A percentile compares a stretch with the other conserved stretches of the same genome.
phyloP scores from a whole-genome alignment of 2,888 invertebrate species.

The Drosophila nr. perissopoda region DNA sequence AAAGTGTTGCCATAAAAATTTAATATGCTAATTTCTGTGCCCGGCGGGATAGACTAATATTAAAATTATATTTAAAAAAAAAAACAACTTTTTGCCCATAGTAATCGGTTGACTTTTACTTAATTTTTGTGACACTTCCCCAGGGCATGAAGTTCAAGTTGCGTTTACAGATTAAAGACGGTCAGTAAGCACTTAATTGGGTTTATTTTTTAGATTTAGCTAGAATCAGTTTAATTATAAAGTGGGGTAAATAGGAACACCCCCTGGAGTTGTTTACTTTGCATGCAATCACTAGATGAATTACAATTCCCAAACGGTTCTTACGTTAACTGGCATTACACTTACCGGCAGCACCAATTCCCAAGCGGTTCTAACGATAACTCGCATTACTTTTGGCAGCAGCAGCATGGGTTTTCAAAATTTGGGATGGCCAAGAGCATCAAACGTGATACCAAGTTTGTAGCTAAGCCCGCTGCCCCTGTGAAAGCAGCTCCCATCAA shows the following conservation, averaged over 20 bases:
- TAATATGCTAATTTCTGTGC: neutral
- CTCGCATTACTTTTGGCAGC: neutral
- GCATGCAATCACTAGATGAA: neutral
- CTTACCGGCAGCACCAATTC: neutral
- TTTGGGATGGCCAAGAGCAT: neutral
- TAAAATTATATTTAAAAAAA: neutral
- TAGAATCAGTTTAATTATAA: conserved; percentile 14
- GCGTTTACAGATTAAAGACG: conserved; percentile 34
- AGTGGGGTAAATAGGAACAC: neutral
- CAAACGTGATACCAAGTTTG: neutral
- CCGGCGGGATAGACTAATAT: rapidly evolving
- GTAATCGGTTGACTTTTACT: conserved; percentile 54
- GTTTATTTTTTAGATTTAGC: conserved; percentile 11
- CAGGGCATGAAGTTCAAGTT: conserved; percentile 51
- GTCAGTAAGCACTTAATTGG: conserved; percentile 4
- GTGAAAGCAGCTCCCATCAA: neutral
- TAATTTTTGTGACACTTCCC: conserved; percentile 35
- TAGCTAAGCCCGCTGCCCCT: neutral
- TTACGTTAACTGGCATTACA: neutral
- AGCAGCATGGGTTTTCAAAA: neutral
- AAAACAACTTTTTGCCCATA: neutral
- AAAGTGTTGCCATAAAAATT: neutral
- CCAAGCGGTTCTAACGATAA: neutral
- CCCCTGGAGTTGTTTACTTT: neutral
- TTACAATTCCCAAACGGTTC: conserved; percentile 4